Evolutionary conservation across 1,140 invertebrate species (phyloP).

Genomic region (Sycobia sp.): DNA sequence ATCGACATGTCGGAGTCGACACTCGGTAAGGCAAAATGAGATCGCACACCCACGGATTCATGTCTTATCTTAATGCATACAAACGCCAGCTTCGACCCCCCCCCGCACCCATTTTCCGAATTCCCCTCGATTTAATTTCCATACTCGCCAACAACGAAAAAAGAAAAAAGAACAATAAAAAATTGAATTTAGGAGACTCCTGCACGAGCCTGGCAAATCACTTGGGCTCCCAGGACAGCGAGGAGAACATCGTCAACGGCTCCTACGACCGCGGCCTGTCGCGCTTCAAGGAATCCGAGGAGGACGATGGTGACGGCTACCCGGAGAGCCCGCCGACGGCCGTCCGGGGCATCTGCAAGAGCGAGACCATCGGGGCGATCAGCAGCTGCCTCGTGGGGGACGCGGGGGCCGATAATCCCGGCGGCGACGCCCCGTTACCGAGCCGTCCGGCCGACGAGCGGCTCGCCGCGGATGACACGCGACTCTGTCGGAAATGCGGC

Average conservation of each 20-base stretch:
- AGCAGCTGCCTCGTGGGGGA: constrained; percentile 33
- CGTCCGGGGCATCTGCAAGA: constrained; percentile 48
- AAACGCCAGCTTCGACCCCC: too few relatives aligned
- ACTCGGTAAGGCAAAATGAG: constrained; percentile 43
- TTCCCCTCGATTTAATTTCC: too few relatives aligned
- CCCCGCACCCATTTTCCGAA: too few relatives aligned
- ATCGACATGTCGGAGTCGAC: constrained; percentile 46
- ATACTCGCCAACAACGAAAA: too few relatives aligned
- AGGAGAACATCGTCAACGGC: constrained; percentile 32
- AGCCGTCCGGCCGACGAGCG: constrained; percentile 31
- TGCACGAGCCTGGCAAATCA: constrained; percentile 21
- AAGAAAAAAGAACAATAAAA: too few relatives aligned
- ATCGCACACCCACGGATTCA: too few relatives aligned
- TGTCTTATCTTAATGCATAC: not conserved
- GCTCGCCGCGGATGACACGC: constrained; percentile 27
- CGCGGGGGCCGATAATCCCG: constrained; percentile 22
- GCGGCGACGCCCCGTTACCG: too few relatives aligned
- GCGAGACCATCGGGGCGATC: constrained; percentile 55
- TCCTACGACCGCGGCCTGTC: constrained; percentile 18
- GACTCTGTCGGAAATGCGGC: constrained; percentile 51
- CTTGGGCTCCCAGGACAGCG: constrained; percentile 17
- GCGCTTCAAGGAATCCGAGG: not conserved
- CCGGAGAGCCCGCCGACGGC: too few relatives aligned
- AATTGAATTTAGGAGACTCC: constrained; percentile 26
- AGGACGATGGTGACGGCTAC: too few relatives aligned